Percentiles rank a stretch among this genome's conserved stretches.
Conservation (phyloP, 2,113 vertebrate species). For the Halichoerus grypus region DNA sequence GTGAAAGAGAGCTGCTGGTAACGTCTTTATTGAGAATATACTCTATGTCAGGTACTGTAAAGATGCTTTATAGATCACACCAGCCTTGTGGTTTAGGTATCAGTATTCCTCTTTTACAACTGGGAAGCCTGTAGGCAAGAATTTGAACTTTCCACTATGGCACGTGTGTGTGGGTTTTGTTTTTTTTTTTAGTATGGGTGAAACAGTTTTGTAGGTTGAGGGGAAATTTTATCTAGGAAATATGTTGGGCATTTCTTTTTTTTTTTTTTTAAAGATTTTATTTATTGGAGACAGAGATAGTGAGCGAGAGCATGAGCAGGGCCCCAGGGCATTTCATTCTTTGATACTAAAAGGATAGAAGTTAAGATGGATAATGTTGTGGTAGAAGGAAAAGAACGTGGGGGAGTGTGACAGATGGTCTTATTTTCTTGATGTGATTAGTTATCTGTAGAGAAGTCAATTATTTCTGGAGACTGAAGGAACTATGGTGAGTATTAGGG, state of each 20-base stretch:
- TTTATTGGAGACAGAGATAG: too few relatives aligned
- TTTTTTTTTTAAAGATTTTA: neutral
- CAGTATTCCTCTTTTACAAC: constrained; percentile 27
- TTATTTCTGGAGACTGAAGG: constrained; percentile 31
- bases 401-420: constrained; percentile 3
- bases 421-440: constrained; percentile 59
- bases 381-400: neutral
- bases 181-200: neutral
- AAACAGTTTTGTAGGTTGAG: constrained; percentile 25
- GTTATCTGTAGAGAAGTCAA: neutral
- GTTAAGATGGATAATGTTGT: constrained; percentile 20
- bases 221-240: constrained; percentile 37
- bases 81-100: constrained; percentile 19
- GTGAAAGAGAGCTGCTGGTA: constrained; percentile 6
- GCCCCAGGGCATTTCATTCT: neutral
- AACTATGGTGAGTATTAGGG: constrained; percentile 24
- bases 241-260: constrained; percentile 42
- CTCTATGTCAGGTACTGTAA: neutral
- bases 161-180: neutral
- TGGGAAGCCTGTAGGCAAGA: constrained; percentile 6
- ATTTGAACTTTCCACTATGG: constrained; percentile 24
- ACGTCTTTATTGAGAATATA: neutral
- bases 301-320: too few relatives aligned
- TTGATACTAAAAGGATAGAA: constrained; percentile 36
- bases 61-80: constrained; percentile 37